Conservation (phyloP, 2,797 vertebrate genomes). For the Anguilla pacifica region DNA sequence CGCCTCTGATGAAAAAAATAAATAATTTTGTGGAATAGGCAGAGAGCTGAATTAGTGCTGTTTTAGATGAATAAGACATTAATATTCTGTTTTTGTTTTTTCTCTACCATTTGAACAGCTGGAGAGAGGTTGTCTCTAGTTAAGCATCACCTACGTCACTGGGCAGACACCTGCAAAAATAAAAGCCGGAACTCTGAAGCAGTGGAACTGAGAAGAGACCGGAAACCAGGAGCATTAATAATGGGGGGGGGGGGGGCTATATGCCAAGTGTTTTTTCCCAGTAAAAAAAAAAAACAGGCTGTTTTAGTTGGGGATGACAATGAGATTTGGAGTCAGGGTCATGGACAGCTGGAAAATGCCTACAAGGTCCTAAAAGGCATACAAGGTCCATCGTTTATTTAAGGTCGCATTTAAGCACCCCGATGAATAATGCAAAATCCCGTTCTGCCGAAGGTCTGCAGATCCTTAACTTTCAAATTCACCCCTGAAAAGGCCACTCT, state of each 20-base stretch:
- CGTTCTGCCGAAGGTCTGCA: not conserved
- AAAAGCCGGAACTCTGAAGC: constrained; percentile 49
- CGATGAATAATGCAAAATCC: no score
- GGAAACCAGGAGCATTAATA: constrained; percentile 23
- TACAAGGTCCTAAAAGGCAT: no score
- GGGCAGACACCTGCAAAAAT: constrained; percentile 79
- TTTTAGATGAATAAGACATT: constrained; percentile 28
- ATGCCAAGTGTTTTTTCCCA: not conserved
- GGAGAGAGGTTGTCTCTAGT: constrained; percentile 48
- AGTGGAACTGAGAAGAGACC: constrained; percentile 29
- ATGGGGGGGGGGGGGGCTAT: not conserved
- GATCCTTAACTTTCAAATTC: not conserved
- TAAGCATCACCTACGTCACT: constrained; percentile 63
- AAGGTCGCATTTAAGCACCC: not conserved
- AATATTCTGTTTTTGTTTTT: constrained; percentile 25
- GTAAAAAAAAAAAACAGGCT: not conserved
- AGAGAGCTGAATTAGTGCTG: not conserved
- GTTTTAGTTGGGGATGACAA: not conserved
- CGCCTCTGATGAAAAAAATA: not conserved
- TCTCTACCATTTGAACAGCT: constrained; percentile 30
- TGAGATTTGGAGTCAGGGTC: not conserved
- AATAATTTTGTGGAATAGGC: not conserved
- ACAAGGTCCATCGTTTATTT: not conserved
- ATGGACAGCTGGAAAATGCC: constrained; percentile 5
- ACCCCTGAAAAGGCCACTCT: not conserved